These are phyloP conservation scores for Drosophila subpulchrella DNA, from an alignment of 1,140 invertebrate species.

Conservation along the genomic window DNA sequence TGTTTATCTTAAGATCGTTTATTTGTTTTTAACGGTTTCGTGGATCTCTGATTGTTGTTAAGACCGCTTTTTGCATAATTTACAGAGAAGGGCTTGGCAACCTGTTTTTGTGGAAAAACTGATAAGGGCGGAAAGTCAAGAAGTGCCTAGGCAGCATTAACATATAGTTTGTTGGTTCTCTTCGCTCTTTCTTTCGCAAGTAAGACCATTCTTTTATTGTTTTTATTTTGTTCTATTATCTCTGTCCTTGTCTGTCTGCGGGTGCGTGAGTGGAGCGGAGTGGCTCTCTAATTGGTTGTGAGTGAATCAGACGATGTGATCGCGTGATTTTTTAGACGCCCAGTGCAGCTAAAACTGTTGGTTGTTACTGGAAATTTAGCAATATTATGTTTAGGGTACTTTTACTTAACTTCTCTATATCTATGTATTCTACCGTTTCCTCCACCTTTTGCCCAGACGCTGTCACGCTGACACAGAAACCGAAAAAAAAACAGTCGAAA, in stretches of 20 bases:
- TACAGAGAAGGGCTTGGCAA: constrained; percentile 13
- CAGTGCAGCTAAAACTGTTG: constrained; percentile 49
- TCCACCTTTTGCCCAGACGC: constrained; percentile 22
- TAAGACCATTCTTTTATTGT: constrained; percentile 10
- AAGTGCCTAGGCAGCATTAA: constrained; percentile 30
- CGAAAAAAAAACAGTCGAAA: neutral
- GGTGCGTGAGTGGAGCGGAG: constrained; percentile 20
- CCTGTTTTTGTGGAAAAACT: constrained; percentile 9
- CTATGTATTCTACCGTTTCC: constrained; percentile 1
- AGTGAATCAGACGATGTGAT: constrained; percentile 72
- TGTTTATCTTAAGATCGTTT: constrained; percentile 15
- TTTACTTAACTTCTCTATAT: neutral
- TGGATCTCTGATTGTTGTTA: neutral
- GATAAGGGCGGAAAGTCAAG: constrained; percentile 19
- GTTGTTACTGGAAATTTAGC: constrained; percentile 18
- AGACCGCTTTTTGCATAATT: constrained; percentile 7
- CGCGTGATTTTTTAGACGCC: constrained; percentile 61
- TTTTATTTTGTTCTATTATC: neutral
- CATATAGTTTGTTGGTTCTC: constrained; percentile 10
- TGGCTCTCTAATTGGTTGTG: constrained; percentile 64
- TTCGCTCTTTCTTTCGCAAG: constrained; percentile 5
- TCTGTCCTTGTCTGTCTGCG: constrained; percentile 16
- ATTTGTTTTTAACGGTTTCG: neutral
- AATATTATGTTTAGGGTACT: neutral
- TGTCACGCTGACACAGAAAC: constrained; percentile 57